phyloP scores from a whole-genome alignment of 2,797 vertebrate species.

The Acrocephalus scirpaceus region DNA sequence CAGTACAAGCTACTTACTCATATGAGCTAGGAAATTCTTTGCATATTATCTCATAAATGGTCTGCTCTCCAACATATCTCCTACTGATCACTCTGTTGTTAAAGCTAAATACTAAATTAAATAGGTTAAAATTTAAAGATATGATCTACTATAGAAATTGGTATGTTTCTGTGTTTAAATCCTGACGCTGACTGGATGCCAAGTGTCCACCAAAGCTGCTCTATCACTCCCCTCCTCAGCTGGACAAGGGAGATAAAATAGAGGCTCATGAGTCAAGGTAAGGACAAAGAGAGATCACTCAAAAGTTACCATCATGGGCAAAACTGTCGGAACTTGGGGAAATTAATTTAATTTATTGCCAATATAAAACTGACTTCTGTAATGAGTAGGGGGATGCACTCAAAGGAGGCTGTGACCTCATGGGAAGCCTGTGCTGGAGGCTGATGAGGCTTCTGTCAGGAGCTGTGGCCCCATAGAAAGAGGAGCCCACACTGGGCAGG shows the following conservation, averaged over 20 bases:
- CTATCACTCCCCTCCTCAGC: neutral
- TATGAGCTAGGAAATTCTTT: neutral
- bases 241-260: neutral
- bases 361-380: rapidly evolving
- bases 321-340: neutral
- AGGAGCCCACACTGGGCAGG: neutral
- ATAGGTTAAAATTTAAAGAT: neutral
- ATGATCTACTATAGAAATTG: neutral
- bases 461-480: neutral
- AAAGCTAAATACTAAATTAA: neutral
- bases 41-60: neutral
- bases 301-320: neutral
- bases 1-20: neutral
- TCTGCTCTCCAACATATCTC: neutral
- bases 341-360: neutral
- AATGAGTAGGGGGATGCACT: neutral
- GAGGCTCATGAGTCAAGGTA: neutral
- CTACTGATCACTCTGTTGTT: neutral
- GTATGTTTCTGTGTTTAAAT: neutral
- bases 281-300: neutral
- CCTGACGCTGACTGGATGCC: neutral
- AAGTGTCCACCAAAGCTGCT: neutral
- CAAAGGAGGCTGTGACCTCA: neutral
- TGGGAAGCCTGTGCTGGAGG: neutral
- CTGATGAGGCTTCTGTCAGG: neutral